Percentiles rank a stretch among this genome's conserved stretches.
Evolutionary conservation across 2,113 vertebrate genomes (phyloP).

Genomic region (Lota lota): DNA sequence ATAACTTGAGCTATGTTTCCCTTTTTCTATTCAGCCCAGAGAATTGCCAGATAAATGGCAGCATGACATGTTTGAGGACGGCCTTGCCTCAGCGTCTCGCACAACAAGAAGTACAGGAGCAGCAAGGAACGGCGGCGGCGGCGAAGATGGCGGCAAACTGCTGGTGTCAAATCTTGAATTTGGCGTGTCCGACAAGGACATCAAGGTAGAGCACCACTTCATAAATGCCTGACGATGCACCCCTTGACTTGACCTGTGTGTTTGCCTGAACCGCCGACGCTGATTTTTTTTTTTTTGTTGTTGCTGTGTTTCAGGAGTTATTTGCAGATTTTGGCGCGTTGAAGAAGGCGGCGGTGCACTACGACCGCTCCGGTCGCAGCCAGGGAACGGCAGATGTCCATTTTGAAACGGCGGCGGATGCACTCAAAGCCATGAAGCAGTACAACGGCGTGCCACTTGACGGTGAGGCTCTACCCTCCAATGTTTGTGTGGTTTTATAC

Average conservation of each 20-base stretch:
- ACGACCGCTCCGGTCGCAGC: conserved; percentile 93
- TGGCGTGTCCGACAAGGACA: conserved; percentile 91
- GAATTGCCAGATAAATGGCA: conserved; percentile 97
- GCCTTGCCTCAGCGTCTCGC: conserved; percentile 71
- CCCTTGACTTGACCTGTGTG: too few relatives aligned
- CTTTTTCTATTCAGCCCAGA: conserved; percentile 79
- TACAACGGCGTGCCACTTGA: conserved; percentile 95
- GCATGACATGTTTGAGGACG: conserved; percentile 91
- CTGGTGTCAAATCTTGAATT: conserved; percentile 95
- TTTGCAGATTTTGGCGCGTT: conserved; percentile 91
- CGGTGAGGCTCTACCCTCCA: conserved; percentile 68
- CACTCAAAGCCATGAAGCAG: conserved; percentile 94
- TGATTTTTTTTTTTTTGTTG: background rate
- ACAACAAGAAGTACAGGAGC: conserved; percentile 12
- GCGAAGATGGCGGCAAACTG: conserved; percentile 81
- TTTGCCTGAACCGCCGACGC: too few relatives aligned
- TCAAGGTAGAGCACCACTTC: conserved; percentile 77
- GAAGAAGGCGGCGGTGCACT: conserved; percentile 90
- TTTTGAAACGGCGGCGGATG: conserved; percentile 88
- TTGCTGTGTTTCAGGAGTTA: conserved; percentile 77
- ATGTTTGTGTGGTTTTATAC: background rate
- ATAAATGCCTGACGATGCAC: too few relatives aligned
- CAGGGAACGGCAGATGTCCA: conserved; percentile 92
- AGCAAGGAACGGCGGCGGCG: conserved; percentile 76
- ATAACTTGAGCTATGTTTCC: background rate